A percentile compares a stretch with the other conserved stretches of the same genome.
phyloP scores from a whole-genome alignment of 2,888 invertebrate species.

The Cantharis rufa region DNA sequence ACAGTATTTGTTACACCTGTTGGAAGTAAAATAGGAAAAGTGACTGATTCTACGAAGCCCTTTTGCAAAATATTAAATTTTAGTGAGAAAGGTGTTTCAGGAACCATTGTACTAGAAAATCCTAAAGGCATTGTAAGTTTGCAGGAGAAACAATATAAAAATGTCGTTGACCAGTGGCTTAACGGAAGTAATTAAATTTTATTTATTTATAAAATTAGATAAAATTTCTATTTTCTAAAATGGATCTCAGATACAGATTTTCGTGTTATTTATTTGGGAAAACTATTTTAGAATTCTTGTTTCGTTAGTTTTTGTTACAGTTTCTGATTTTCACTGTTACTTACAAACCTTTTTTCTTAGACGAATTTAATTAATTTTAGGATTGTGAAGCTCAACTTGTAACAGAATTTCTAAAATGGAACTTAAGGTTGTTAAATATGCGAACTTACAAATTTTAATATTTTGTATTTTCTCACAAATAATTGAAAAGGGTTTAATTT shows the following conservation, averaged over 20 bases:
- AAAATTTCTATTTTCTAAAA: neutral
- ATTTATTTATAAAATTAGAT: neutral
- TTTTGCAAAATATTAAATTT: conserved; percentile 69
- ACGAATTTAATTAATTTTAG: neutral
- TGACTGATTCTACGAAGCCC: conserved; percentile 49
- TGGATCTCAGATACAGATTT: neutral
- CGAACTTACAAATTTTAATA: neutral
- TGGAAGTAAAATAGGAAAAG: conserved; percentile 27
- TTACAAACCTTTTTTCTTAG: neutral
- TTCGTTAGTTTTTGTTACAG: neutral
- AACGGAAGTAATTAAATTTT: neutral
- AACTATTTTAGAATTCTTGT: neutral
- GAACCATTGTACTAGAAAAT: conserved; percentile 71
- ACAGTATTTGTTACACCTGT: conserved; percentile 56
- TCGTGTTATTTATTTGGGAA: neutral
- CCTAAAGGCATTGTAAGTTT: conserved; percentile 57
- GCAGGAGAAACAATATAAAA: conserved; percentile 3
- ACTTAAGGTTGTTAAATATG: neutral
- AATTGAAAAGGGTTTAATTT: neutral
- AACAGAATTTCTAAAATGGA: neutral
- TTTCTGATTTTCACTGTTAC: too few relatives aligned
- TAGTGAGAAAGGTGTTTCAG: conserved; percentile 58
- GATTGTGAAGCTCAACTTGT: neutral
- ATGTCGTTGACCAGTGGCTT: conserved; percentile 5
- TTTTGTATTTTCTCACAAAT: neutral